Evolutionary conservation across 2,888 invertebrate species (phyloP).

Genomic region (Drosophila ezoana): DNA sequence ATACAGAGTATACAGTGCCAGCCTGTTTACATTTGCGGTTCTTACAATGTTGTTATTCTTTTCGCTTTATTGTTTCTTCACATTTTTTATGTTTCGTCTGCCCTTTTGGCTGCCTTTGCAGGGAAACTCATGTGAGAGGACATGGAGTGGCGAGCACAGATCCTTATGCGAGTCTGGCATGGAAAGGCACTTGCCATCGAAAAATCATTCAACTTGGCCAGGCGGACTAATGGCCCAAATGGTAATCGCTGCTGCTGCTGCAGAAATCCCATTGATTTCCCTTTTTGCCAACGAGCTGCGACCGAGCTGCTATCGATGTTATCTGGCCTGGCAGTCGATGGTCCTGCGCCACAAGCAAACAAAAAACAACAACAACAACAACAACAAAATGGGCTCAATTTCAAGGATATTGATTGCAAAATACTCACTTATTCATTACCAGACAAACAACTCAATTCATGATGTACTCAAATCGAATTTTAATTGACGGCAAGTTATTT

Average conservation of each 20-base stretch:
- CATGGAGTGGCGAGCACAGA: slow-evolving; percentile 49
- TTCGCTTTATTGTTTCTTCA: slow-evolving; percentile 26
- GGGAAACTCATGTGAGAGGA: slow-evolving; percentile 38
- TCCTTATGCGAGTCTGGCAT: slow-evolving; percentile 32
- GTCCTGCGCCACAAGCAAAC: slow-evolving; percentile 4
- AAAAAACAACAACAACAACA: too few relatives aligned
- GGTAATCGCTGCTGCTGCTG: slow-evolving; percentile 43
- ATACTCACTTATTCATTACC: slow-evolving; percentile 44
- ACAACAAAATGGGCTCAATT: slow-evolving; percentile 21
- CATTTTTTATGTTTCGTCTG: not conserved
- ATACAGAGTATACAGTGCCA: slow-evolving; percentile 14
- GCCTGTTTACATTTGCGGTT: slow-evolving; percentile 39
- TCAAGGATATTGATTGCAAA: slow-evolving; percentile 49
- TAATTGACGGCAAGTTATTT: too few relatives aligned
- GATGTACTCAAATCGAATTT: slow-evolving; percentile 6
- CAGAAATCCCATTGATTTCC: slow-evolving; percentile 29
- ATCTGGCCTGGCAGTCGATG: slow-evolving; percentile 5
- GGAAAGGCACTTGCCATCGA: slow-evolving; percentile 45
- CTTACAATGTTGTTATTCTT: slow-evolving; percentile 3
- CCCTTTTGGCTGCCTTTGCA: not conserved
- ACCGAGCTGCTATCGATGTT: slow-evolving; percentile 24
- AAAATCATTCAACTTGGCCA: slow-evolving; percentile 43
- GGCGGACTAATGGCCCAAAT: slow-evolving; percentile 51
- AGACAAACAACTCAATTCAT: slow-evolving; percentile 34
- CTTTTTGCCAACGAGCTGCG: slow-evolving; percentile 7